Percentiles rank a stretch among this genome's conserved stretches.
Evolutionary conservation across 2,888 invertebrate species (phyloP).

Genomic region (Sesia bembeciformis): DNA sequence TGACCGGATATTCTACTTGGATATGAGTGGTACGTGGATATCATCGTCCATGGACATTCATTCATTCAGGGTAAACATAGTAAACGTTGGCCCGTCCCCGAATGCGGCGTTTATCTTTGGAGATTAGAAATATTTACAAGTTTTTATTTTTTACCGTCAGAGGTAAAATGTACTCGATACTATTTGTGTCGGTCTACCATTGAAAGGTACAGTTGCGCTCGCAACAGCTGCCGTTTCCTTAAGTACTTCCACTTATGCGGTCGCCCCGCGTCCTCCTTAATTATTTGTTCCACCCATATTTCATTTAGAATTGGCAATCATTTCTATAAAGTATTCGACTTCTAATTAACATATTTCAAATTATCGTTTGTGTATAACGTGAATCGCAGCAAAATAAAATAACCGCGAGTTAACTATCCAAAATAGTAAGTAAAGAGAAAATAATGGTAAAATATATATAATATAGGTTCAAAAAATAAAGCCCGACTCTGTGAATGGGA

Average conservation of each 20-base stretch:
- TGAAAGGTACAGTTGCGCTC: conserved; percentile 24
- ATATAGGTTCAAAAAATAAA: too few species aligned
- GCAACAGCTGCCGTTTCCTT: conserved; percentile 46
- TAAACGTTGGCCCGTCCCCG: too few species aligned
- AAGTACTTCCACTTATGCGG: conserved; percentile 40
- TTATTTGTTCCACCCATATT: conserved; percentile 34
- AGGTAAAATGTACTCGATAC: conserved; percentile 15
- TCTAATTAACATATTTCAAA: neutral
- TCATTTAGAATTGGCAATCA: conserved; percentile 29
- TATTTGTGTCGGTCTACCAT: conserved; percentile 12
- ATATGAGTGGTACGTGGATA: too few species aligned
- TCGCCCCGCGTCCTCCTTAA: conserved; percentile 27
- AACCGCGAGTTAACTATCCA: neutral
- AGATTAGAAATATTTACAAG: too few species aligned
- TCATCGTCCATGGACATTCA: too few species aligned
- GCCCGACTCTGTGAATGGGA: too few species aligned
- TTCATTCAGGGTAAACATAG: too few species aligned
- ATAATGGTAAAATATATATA: too few species aligned
- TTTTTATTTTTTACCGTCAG: too few species aligned
- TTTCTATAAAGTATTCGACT: conserved; percentile 8
- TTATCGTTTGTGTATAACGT: neutral
- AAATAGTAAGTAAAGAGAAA: too few species aligned
- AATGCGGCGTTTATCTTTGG: too few species aligned
- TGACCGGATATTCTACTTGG: too few species aligned
- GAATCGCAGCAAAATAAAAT: neutral